A percentile compares a stretch with the other conserved stretches of the same genome.
These are phyloP conservation scores for Scalopus aquaticus DNA, from an alignment of 2,113 vertebrate species.

Conservation along the genomic window DNA sequence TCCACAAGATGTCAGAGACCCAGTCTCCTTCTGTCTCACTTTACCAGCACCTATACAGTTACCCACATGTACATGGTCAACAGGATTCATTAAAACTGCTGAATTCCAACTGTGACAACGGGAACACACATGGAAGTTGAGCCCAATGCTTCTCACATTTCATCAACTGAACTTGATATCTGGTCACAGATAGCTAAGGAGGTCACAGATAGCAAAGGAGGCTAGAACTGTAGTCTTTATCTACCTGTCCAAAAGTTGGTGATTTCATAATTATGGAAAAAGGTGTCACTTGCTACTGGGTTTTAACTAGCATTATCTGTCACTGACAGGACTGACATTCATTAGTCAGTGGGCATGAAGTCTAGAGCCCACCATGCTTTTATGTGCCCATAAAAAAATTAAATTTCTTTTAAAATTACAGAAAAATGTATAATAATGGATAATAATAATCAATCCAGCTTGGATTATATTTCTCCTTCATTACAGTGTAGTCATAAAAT, in stretches of 20 bases:
- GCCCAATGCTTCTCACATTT: background rate
- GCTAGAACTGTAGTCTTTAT: background rate
- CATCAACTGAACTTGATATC: background rate
- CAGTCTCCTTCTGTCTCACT: background rate
- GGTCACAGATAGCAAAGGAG: too few species aligned
- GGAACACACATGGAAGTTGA: background rate
- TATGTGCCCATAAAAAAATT: background rate
- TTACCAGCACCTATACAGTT: background rate
- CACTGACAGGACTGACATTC: background rate
- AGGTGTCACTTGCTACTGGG: background rate
- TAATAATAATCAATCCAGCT: background rate
- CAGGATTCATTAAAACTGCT: background rate
- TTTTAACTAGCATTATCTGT: background rate
- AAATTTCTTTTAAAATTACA: conserved; percentile 30
- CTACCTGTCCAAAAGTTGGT: background rate
- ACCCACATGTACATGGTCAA: background rate
- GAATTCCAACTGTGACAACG: background rate
- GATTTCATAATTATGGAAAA: background rate
- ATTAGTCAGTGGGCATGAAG: background rate
- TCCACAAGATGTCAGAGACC: background rate
- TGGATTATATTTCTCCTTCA: conserved; percentile 11
- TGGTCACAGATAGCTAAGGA: background rate
- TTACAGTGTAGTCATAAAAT: background rate
- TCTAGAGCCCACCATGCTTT: background rate
- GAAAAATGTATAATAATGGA: background rate